Conservation (phyloP, 2,113 vertebrate genomes). For the Mirounga angustirostris region DNA sequence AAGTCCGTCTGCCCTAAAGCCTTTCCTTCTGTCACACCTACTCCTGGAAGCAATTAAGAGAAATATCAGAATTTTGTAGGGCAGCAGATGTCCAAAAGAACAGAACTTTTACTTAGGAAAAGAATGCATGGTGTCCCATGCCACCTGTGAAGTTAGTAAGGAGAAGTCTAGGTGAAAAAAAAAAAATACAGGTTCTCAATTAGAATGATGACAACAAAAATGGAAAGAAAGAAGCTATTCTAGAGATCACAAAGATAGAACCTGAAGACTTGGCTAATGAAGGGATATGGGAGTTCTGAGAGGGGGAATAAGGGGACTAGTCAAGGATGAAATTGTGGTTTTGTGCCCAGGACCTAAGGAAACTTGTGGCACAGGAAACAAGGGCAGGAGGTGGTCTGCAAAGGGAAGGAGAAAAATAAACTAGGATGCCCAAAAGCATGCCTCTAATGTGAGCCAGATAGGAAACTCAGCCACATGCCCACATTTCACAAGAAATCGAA, state of each 20-base stretch:
- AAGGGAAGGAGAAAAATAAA: neutral
- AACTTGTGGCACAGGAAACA: neutral
- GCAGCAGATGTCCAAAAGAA: neutral
- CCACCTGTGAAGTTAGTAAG: neutral
- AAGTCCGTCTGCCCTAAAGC: neutral
- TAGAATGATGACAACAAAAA: neutral
- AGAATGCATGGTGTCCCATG: neutral
- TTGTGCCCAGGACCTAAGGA: neutral
- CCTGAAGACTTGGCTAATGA: neutral
- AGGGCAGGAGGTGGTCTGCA: neutral
- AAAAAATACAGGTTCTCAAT: neutral
- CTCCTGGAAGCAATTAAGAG: neutral
- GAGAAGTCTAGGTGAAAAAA: neutral
- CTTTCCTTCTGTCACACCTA: neutral
- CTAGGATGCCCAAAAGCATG: neutral
- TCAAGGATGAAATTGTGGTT: neutral
- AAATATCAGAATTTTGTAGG: neutral
- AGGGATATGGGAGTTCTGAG: neutral
- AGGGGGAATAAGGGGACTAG: neutral
- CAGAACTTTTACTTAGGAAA: neutral
- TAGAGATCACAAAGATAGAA: neutral
- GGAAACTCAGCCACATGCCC: neutral
- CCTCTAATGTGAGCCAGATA: neutral
- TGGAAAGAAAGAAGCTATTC: neutral
- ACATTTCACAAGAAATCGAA: neutral